Percentiles rank a stretch among this genome's conserved stretches.
Evolutionary conservation across 2,113 vertebrate genomes (phyloP).

Genomic region (Hemiscyllium ocellatum): DNA sequence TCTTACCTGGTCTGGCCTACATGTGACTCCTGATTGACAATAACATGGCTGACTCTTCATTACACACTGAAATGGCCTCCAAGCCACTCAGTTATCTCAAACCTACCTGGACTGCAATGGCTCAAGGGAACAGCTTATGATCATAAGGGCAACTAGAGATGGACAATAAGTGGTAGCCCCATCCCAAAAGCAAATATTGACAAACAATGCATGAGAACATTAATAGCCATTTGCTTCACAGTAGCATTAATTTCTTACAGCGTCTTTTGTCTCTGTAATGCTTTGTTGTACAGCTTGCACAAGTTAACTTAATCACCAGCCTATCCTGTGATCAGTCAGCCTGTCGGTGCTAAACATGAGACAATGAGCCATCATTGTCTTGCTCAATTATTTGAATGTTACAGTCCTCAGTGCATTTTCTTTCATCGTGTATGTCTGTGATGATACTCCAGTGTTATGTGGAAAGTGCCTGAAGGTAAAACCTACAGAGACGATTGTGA

Average conservation of each 20-base stretch:
- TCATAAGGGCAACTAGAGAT: too few species aligned
- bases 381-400: neutral
- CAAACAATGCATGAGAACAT: too few species aligned
- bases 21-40: too few species aligned
- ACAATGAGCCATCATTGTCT: neutral
- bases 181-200: too few species aligned
- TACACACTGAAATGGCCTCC: too few species aligned
- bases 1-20: too few species aligned
- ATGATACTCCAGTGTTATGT: neutral
- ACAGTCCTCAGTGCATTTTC: neutral
- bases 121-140: too few species aligned
- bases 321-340: neutral
- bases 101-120: too few species aligned
- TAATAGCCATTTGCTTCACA: neutral
- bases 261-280: neutral
- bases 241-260: neutral
- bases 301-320: neutral
- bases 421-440: slow-evolving; percentile 1
- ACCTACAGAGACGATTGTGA: neutral
- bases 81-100: too few species aligned
- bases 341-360: neutral
- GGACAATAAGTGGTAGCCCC: too few species aligned
- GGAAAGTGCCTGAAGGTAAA: neutral
- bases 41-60: too few species aligned
- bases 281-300: neutral